Evolutionary conservation across 2,113 vertebrate genomes (phyloP), one percentile per base, ranked within the genome.

Genomic region (Dryoscopus gambensis): DNA sequence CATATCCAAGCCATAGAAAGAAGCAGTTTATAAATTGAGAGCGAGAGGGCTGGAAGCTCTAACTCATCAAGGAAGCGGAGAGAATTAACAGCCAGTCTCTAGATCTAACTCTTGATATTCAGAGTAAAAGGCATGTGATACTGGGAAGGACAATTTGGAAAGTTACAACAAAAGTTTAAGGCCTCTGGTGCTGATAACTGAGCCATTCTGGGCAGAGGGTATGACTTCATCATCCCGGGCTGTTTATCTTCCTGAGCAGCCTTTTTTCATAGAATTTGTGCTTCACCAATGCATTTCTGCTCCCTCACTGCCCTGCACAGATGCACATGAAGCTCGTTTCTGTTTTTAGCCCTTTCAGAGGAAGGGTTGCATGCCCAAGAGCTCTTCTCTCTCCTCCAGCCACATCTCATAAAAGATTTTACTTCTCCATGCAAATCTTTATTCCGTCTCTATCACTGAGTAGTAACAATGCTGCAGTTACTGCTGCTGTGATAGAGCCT

Each of bases 131-230:
- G 77, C 74, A 17, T 5, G 93, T 93, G 96, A 96, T 39, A 79
- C 37, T 1, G 10, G 69, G 44, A 87, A 71, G 73, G 86, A 79
- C 80, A 69, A 92, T 42, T 92, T 82, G 76, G 86, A 95, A 95
- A 96, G 86, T 90, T 84, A 62, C 65, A 92, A 86, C 52, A 62
- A 82, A 94, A 97, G 86, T 96, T 96, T 60, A 69, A 83, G 89
- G 93, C 77, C 89, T 90, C 18, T 87, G 83, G 47, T 77, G 40
- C 69, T 89, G 93, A 94, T 90, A 95, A 74, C 64, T 11, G 86
- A 90, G 65, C 85, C 50, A 0, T 27, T 39, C 82, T 93, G 88
- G 49, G 86, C 92, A 90, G 56, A 78, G 87, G 73, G 73, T 52
- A 52, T 23, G 62, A 86, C 50, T 94, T 60, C 69, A 33, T 35